Percentiles rank a stretch among this genome's conserved stretches.
These are phyloP conservation scores for Exocentrus adspersus DNA, from an alignment of 2,888 invertebrate species.

Conservation along the genomic window DNA sequence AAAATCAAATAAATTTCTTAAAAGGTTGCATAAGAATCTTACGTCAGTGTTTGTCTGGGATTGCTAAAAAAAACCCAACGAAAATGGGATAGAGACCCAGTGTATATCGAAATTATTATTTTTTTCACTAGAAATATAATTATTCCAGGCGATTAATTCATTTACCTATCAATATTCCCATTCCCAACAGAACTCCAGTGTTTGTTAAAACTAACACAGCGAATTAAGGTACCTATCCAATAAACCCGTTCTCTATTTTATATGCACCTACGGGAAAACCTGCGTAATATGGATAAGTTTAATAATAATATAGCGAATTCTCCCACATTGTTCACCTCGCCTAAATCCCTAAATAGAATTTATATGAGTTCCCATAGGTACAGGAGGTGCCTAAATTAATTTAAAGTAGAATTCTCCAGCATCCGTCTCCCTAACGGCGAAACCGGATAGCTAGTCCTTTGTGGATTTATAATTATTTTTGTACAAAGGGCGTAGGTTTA, in stretches of 20 bases:
- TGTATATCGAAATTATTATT: too few relatives aligned
- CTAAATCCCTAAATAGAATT: conserved; percentile 9
- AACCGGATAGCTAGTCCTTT: background rate
- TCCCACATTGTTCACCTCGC: conserved; percentile 1
- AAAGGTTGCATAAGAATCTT: too few relatives aligned
- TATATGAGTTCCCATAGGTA: conserved; percentile 19
- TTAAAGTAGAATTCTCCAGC: conserved; percentile 18
- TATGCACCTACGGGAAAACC: conserved; percentile 10
- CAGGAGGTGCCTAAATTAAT: conserved; percentile 22
- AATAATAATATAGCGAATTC: background rate
- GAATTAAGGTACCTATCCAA: background rate
- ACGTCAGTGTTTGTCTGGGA: too few relatives aligned
- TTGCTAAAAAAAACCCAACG: too few relatives aligned
- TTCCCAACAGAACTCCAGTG: background rate
- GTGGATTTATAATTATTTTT: too few relatives aligned
- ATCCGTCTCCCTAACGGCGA: conserved; percentile 4
- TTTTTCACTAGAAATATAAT: too few relatives aligned
- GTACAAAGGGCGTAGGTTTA: too few relatives aligned
- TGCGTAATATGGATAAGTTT: conserved; percentile 2
- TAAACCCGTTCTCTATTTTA: background rate
- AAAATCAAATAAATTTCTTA: too few relatives aligned
- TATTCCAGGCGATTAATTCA: too few relatives aligned
- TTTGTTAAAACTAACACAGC: background rate
- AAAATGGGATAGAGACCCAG: too few relatives aligned
- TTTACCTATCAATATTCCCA: too few relatives aligned